A percentile compares a stretch with the other conserved stretches of the same genome.
Conservation (phyloP, 1,140 invertebrate species). For the Danaus melanippus region DNA sequence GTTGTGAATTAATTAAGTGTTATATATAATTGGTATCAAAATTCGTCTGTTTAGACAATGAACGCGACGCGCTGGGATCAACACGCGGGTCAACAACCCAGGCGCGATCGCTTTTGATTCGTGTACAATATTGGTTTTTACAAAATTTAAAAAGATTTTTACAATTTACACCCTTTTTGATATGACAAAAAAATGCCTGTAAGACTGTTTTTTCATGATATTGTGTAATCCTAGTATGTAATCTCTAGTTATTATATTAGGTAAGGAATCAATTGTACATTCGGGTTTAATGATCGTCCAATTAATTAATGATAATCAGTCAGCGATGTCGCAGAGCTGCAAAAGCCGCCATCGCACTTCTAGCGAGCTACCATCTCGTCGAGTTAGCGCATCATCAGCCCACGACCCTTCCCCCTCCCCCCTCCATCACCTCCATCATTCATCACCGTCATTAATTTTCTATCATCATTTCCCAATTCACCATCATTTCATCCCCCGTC, state of each 20-base stretch:
- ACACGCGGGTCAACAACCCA: neutral
- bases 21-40: conserved; percentile 42
- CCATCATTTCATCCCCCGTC: neutral
- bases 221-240: conserved; percentile 63
- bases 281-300: conserved; percentile 23
- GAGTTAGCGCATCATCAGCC: too few relatives aligned
- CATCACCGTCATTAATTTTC: conserved; percentile 8
- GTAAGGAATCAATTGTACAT: conserved; percentile 45
- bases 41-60: conserved; percentile 30
- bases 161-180: conserved; percentile 68
- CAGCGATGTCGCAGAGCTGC: conserved; percentile 16
- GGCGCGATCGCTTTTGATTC: conserved; percentile 35
- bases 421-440: conserved; percentile 1
- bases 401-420: too few relatives aligned
- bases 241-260: conserved; percentile 65
- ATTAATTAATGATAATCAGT: conserved; percentile 8
- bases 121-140: conserved; percentile 47
- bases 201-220: conserved; percentile 68
- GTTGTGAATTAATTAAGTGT: conserved; percentile 24
- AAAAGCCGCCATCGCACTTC: conserved; percentile 17
- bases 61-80: conserved; percentile 3
- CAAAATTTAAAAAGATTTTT: conserved; percentile 44
- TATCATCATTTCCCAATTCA: conserved; percentile 8
- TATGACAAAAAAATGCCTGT: conserved; percentile 43
- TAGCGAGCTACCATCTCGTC: conserved; percentile 16